These are phyloP conservation scores for Carassius carassius DNA, from an alignment of 2,113 vertebrate genomes.

Conservation along the genomic window DNA sequence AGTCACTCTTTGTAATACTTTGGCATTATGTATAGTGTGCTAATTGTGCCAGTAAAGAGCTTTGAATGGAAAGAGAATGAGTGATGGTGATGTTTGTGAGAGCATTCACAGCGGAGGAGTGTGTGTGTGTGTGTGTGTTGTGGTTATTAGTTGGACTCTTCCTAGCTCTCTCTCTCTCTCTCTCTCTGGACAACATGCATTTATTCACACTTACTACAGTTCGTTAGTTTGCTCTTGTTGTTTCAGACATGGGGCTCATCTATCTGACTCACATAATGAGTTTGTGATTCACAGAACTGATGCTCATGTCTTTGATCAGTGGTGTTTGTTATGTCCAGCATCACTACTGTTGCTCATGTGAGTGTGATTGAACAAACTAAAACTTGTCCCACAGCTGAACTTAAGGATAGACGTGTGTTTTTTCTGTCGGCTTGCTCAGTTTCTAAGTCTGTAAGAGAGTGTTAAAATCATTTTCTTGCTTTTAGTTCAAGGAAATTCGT, in stretches of 20 bases:
- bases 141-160: conserved; percentile 6
- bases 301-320: background rate
- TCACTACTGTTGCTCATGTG: background rate
- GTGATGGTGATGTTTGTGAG: background rate
- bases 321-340: background rate
- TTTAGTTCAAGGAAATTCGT: background rate
- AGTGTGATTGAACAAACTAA: background rate
- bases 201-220: background rate
- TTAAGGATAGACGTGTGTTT: background rate
- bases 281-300: background rate
- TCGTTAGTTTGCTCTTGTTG: background rate
- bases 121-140: conserved; percentile 1
- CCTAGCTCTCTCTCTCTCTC: background rate
- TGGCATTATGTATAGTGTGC: background rate
- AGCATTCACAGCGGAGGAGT: no score
- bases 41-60: background rate
- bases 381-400: background rate
- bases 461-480: no score
- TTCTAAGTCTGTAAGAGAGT: background rate
- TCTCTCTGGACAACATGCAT: background rate
- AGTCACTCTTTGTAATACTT: background rate
- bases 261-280: background rate
- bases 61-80: background rate
- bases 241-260: background rate
- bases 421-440: background rate